These are phyloP conservation scores for Heliocidaris tuberculata DNA, from an alignment of 35 echinoderm and acorn worm species.

Conservation along the genomic window DNA sequence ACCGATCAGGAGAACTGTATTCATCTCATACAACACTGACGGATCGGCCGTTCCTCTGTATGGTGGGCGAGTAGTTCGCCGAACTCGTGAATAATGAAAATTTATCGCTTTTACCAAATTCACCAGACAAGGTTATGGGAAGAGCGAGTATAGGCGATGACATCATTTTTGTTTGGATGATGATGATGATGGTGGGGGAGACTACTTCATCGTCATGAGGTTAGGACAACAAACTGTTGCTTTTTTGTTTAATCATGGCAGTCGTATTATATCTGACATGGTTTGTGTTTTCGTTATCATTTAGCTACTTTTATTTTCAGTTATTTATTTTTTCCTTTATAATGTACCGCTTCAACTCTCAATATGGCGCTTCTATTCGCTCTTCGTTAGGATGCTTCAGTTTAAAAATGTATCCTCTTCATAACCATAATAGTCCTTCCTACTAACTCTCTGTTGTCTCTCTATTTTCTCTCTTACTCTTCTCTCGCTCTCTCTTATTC, in stretches of 20 bases:
- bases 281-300: neutral
- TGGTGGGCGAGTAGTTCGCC: neutral
- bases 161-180: neutral
- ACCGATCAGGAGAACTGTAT: neutral
- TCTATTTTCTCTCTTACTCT: no score
- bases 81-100: constrained; percentile 3
- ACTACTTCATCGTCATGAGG: neutral
- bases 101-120: constrained; percentile 6
- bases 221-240: neutral
- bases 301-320: neutral
- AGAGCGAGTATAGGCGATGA: neutral
- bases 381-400: no score
- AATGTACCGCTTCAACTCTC: no score
- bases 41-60: neutral
- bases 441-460: no score
- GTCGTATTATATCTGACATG: neutral
- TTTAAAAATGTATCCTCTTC: no score
- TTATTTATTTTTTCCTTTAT: neutral
- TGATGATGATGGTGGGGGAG: neutral
- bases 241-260: neutral
- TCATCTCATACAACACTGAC: neutral
- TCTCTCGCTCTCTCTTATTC: no score
- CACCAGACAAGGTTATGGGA: neutral
- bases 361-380: no score
- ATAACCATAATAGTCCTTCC: no score